Base-by-base conservation (phyloP, 2,797 vertebrate species). In the Acanthurus lineatus region DNA sequence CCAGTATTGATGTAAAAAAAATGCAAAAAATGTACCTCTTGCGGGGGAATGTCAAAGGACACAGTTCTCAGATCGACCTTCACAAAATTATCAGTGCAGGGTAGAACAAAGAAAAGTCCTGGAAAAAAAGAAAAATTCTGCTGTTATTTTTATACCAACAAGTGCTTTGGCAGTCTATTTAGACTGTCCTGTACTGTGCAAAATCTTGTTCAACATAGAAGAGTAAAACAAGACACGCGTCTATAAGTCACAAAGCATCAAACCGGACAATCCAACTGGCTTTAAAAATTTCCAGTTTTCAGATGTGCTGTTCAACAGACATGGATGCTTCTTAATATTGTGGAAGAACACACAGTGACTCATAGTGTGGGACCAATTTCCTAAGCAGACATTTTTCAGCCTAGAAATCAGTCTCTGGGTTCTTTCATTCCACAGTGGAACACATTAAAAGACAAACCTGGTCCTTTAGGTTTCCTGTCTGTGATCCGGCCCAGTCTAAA, bases 31-130 rank as follows among this genome's bases (percentile, higher is more conserved):
- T 16, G 0, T 82, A 94, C 95, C 93, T 96, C 95, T 89, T 96
- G 95, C 65, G 95, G 94, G 38, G 95, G 95, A 54, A 96, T 96
- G 68, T 95, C 91, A 84, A 96, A 95, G 25, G 95, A 94, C 14
- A 96, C 84, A 0, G 95, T 93, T 82, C 95, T 94, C 81, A 96
- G 88, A 76, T 96, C 95, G 4, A 96, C 94, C 71, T 94, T 95
- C 40, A 90, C 92, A 70, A 95, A 94, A 35, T 73, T 86, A 51
- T 96, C 95, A 6, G 93, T 93, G 77, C 95, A 96, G 3, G 95
- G 95, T 51, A 96, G 48, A 35, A 96, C 83, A 69, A 95, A 94
- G 82, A 96, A 94, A 69, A 96, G 92, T 38, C 95, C 95, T 96
- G 76, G 9, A 72, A 40, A 70, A 49, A 77, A 2, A 10, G 10